A percentile compares a stretch with the other conserved stretches of the same genome.
Evolutionary conservation across 2,113 vertebrate species (phyloP).

Genomic region (Ifrita kowaldi): DNA sequence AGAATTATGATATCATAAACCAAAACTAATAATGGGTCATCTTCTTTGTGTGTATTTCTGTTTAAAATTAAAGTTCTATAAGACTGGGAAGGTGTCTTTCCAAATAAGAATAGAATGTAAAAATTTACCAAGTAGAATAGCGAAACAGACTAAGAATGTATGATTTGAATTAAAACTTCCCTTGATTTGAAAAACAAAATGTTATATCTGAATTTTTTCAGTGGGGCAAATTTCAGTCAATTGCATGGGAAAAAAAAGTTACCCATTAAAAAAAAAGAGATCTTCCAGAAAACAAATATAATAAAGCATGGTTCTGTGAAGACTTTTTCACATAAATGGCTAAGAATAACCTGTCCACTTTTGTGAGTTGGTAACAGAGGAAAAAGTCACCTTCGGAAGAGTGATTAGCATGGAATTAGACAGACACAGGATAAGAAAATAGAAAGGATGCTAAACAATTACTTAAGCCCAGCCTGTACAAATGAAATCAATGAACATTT

Average conservation of each 20-base stretch:
- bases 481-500: constrained; percentile 70
- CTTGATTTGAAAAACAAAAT: neutral
- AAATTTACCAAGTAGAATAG: neutral
- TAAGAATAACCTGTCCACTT: neutral
- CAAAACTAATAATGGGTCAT: neutral
- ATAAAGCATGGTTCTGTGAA: neutral
- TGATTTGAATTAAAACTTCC: neutral
- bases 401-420: constrained; percentile 28
- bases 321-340: neutral
- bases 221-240: neutral
- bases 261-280: neutral
- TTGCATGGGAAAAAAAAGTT: neutral
- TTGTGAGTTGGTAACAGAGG: neutral
- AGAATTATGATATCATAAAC: neutral
- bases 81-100: neutral
- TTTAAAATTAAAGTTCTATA: neutral
- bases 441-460: constrained; percentile 40
- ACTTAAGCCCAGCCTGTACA: constrained; percentile 45
- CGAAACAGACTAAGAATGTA: neutral
- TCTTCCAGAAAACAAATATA: neutral
- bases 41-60: neutral
- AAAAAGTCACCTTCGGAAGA: constrained; percentile 35
- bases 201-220: neutral
- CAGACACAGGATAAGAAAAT: constrained; percentile 41
- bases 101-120: neutral